A percentile compares a stretch with the other conserved stretches of the same genome.
These are phyloP conservation scores for Corapipo altera DNA, from an alignment of 2,113 vertebrate genomes.

Conservation along the genomic window DNA sequence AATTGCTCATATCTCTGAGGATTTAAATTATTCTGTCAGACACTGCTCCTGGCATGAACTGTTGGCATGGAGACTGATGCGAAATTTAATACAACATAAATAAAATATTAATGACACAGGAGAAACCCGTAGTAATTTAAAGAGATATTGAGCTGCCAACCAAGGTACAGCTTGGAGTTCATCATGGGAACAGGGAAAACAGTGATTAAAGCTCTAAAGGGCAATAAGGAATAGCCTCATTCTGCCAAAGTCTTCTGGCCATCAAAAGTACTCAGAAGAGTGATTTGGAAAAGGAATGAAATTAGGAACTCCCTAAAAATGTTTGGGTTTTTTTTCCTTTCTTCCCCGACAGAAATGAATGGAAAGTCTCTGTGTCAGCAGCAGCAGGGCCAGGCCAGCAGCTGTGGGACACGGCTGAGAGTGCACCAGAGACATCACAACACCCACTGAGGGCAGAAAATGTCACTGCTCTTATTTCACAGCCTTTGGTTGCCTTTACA, in stretches of 20 bases:
- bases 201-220: background rate
- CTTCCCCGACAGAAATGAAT: background rate
- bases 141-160: conserved; percentile 14
- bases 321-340: background rate
- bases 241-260: background rate
- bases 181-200: background rate
- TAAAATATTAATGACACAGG: conserved; percentile 55
- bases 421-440: background rate
- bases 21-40: conserved; percentile 33
- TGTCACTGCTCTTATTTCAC: background rate
- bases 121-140: conserved; percentile 33
- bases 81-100: conserved; percentile 47
- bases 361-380: background rate
- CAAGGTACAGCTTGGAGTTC: background rate
- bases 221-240: background rate
- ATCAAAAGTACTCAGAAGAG: background rate
- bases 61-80: conserved; percentile 61
- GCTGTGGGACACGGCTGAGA: background rate
- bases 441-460: background rate
- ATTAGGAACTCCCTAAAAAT: background rate
- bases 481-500: background rate
- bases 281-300: background rate
- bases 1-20: background rate
- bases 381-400: background rate
- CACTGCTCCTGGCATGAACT: conserved; percentile 49